Evolutionary conservation across 1,140 invertebrate species (phyloP).

Genomic region (Aphelenchoides avenae): DNA sequence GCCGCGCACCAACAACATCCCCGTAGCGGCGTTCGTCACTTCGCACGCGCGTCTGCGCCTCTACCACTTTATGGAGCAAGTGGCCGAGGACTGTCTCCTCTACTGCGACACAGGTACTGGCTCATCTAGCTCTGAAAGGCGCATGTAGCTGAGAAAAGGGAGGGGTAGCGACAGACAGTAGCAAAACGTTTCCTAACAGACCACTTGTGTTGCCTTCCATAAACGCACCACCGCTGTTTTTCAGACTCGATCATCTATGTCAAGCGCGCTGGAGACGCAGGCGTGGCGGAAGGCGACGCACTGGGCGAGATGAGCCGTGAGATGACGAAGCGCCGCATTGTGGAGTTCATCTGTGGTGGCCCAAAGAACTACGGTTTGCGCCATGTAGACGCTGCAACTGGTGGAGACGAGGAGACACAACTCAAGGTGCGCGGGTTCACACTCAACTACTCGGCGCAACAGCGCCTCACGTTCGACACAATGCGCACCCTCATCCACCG

Average conservation of each 20-base stretch:
- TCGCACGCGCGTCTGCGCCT: constrained; percentile 4
- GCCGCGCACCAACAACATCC: constrained; percentile 15
- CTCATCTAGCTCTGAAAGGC: too few species aligned
- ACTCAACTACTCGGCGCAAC: not conserved
- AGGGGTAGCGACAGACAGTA: too few species aligned
- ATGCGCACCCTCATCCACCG: not conserved
- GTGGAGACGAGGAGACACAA: not conserved
- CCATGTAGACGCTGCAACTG: constrained; percentile 13
- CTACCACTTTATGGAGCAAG: constrained; percentile 14
- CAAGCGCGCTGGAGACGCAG: not conserved
- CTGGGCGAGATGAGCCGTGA: constrained; percentile 18
- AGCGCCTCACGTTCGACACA: not conserved
- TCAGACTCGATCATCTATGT: constrained; percentile 8
- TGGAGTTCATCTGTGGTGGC: constrained; percentile 14
- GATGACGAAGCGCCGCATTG: constrained; percentile 7
- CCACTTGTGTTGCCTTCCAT: too few species aligned
- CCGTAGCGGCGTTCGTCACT: constrained; percentile 14
- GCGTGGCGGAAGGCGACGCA: constrained; percentile 7
- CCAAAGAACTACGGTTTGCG: constrained; percentile 22
- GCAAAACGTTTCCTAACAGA: too few species aligned
- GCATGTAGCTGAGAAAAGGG: too few species aligned
- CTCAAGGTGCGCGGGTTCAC: constrained; percentile 7
- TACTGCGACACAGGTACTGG: constrained; percentile 14
- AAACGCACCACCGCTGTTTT: too few species aligned
- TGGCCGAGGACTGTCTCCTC: not conserved